Evolutionary conservation across 23 tunicate species (phyloP).

Genomic region (Styela plicata): DNA sequence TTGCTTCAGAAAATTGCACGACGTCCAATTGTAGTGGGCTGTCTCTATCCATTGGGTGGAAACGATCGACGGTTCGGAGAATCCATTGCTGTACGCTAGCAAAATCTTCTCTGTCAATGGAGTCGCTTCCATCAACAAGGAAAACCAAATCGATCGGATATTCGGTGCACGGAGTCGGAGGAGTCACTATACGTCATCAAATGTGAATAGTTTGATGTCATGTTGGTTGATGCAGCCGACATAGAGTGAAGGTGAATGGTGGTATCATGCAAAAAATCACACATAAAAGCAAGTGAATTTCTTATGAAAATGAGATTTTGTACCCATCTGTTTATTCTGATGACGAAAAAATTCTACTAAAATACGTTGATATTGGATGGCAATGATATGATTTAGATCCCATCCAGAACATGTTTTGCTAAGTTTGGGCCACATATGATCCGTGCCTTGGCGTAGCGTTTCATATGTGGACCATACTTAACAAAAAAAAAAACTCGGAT

Average conservation of each 20-base stretch:
- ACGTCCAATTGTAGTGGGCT: conserved; percentile 52
- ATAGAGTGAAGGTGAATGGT: not conserved
- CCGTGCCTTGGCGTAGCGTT: too few species aligned
- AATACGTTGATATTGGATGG: too few species aligned
- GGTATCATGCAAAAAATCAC: not conserved
- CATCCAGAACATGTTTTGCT: too few species aligned
- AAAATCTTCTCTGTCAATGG: conserved; percentile 76
- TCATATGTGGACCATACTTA: too few species aligned
- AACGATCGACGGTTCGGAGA: conserved; percentile 53
- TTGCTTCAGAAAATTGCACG: conserved; percentile 71
- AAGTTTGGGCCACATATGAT: too few species aligned
- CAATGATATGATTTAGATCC: too few species aligned
- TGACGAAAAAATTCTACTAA: too few species aligned
- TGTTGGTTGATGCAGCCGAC: not conserved
- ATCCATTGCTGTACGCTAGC: conserved; percentile 63
- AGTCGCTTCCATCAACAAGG: conserved; percentile 89
- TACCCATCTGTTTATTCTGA: too few species aligned
- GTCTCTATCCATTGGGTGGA: conserved; percentile 37
- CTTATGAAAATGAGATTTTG: not conserved
- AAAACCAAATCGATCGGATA: conserved; percentile 77
- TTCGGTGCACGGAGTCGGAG: conserved; percentile 44
- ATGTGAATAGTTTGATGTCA: not conserved
- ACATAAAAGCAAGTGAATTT: not conserved
- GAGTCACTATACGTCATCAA: not conserved
- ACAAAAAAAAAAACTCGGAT: too few species aligned